Evolutionary conservation across 1,140 invertebrate species (phyloP).

Genomic region (Cotesia vestalis): DNA sequence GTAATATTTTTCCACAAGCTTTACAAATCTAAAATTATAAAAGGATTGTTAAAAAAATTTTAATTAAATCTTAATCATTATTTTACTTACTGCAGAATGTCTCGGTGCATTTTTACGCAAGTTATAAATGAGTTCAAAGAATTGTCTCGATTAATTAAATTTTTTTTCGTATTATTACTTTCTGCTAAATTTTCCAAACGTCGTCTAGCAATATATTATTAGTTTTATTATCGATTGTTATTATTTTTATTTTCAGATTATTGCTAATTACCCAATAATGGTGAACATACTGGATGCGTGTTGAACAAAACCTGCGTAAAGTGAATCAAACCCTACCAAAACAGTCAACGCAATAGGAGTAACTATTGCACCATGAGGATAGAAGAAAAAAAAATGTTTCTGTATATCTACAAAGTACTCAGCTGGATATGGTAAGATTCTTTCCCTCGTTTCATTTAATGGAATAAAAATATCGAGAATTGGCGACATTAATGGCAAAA

Average conservation of each 20-base stretch:
- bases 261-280: constrained; percentile 24
- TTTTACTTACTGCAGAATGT: constrained; percentile 11
- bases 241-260: background rate
- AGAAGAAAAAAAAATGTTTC: constrained; percentile 28
- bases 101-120: constrained; percentile 4
- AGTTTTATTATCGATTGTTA: background rate
- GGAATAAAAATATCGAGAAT: constrained; percentile 33
- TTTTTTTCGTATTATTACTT: background rate
- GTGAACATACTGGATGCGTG: constrained; percentile 35
- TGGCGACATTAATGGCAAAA: constrained; percentile 22
- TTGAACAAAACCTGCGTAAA: constrained; percentile 28
- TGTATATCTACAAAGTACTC: constrained; percentile 35
- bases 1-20: too few species aligned
- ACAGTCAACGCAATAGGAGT: constrained; percentile 10
- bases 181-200: constrained; percentile 4
- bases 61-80: too few species aligned
- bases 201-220: background rate
- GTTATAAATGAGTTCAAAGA: background rate
- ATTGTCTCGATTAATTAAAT: background rate
- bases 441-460: constrained; percentile 29
- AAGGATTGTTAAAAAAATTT: background rate
- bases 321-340: constrained; percentile 21
- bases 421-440: constrained; percentile 25
- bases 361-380: constrained; percentile 23
- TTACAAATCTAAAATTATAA: background rate